Evolutionary conservation across 2,113 vertebrate genomes (phyloP).

Genomic region (Ailurus styani): DNA sequence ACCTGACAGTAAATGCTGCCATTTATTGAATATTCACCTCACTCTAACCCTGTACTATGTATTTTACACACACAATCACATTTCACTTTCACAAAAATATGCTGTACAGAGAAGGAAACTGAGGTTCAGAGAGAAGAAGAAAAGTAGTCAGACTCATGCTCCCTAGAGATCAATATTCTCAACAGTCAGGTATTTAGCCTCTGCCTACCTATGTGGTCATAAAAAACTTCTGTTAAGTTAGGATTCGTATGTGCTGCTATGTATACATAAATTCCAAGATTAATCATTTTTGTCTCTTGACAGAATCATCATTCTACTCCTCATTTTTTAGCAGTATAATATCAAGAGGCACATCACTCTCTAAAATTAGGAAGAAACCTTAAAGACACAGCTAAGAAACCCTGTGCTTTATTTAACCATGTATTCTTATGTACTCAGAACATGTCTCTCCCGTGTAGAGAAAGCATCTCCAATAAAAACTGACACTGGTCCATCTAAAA

Average conservation of each 20-base stretch:
- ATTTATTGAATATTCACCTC: slow-evolving; percentile 25
- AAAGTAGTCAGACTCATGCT: neutral
- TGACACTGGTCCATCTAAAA: neutral
- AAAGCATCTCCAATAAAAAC: slow-evolving; percentile 20
- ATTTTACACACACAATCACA: slow-evolving; percentile 3
- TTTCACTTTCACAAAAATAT: neutral
- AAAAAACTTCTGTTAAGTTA: neutral
- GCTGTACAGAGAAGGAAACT: neutral
- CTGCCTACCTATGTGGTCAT: neutral
- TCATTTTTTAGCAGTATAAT: neutral
- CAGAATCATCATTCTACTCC: slow-evolving; percentile 25
- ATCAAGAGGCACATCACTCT: neutral
- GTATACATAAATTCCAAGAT: neutral
- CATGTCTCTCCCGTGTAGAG: neutral
- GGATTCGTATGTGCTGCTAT: neutral
- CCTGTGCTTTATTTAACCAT: neutral
- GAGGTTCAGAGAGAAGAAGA: neutral
- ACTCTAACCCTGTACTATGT: neutral
- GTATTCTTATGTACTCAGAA: neutral
- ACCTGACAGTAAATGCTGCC: neutral
- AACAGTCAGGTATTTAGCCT: neutral
- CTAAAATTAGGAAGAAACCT: slow-evolving; percentile 18
- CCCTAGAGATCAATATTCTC: neutral
- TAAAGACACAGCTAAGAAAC: slow-evolving; percentile 5
- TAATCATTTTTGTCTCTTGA: slow-evolving; percentile 1